Percentiles rank a stretch among this genome's conserved stretches.
These are phyloP conservation scores for Crocidura indochinensis DNA, from an alignment of 2,797 vertebrate genomes.

Conservation along the genomic window DNA sequence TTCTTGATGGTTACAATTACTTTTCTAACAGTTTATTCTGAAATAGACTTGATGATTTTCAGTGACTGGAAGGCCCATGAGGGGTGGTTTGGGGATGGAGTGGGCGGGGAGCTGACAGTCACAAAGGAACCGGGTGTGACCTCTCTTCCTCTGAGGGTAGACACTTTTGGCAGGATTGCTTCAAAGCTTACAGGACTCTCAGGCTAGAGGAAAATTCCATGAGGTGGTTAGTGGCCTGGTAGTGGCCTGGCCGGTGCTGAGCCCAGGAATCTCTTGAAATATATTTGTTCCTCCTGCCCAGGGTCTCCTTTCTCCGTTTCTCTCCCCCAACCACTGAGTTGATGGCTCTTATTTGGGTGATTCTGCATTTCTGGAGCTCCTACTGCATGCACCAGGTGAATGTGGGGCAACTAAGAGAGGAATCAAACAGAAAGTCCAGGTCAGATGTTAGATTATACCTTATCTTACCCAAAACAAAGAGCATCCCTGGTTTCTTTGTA, in stretches of 20 bases:
- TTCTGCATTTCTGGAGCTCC: neutral
- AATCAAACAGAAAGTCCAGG: neutral
- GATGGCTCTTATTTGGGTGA: neutral
- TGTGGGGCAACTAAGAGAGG: neutral
- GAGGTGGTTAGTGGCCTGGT: too few relatives aligned
- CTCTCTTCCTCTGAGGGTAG: neutral
- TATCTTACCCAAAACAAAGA: too few relatives aligned
- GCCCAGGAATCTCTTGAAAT: neutral
- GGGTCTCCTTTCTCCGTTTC: neutral
- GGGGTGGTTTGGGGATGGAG: neutral
- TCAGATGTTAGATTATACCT: too few relatives aligned
- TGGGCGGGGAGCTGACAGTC: neutral
- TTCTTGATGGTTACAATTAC: conserved; percentile 18
- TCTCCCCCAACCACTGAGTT: accelerated
- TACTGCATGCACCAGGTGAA: neutral
- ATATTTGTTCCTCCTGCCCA: neutral
- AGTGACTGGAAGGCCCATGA: neutral
- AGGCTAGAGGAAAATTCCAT: neutral
- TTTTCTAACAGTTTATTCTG: conserved; percentile 40
- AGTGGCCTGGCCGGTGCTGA: neutral
- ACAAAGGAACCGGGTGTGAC: neutral
- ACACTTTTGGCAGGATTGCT: neutral
- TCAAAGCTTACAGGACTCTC: neutral
- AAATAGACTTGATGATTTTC: conserved; percentile 38
- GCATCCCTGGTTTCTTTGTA: too few relatives aligned